Base-by-base conservation (phyloP, 2,113 vertebrate species). In the Scophthalmus maximus region DNA sequence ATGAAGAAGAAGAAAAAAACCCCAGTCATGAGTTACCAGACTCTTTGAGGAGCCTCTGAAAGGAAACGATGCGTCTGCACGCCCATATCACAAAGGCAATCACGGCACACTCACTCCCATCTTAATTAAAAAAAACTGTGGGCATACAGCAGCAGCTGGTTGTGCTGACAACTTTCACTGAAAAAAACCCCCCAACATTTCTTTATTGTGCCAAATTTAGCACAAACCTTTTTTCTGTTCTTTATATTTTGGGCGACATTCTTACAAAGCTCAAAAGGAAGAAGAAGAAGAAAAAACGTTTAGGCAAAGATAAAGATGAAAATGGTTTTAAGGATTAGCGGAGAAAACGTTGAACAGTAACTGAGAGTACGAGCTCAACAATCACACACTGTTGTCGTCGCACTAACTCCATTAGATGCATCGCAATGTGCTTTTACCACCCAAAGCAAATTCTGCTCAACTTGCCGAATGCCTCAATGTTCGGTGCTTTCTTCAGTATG, bases 61-160 rank as follows among this genome's bases (percentile, higher is more conserved):
- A 88, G 78, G 69, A 88, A 84, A 69, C 52, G 22, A 75, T 80
- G 75, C 73, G 68, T 74, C 68, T 64, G 78, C 68, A 68, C 36
- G 30, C 56, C 50, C 49, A 61, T 62, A 82, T 90, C 82, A 74
- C 76, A 73, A 85, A 84, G 84, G 56, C 75, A 86, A 87, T 87
- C 74, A 65, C 59, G 36, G 51, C 77, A 73, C 61, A 63, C 66
- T 80, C 76, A 55, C 62, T 82, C 75, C 78, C 68, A 75, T 84
- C 78, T 87, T 85, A 84, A 86, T 91, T 79, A 88, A 81, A 42
- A 88, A 61, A 42, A 88, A 61, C 22, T 52, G 34, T 56, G 59
- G 51, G 68, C 76, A 70, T 29, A 71, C 61, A 73, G 30, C 61
- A 57, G 40, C 47, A 71, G 66, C 12, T 29, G 27, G 46, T 65